phyloP scores from a whole-genome alignment of 2,797 vertebrate genomes.

The Hoplostethus mediterraneus region DNA sequence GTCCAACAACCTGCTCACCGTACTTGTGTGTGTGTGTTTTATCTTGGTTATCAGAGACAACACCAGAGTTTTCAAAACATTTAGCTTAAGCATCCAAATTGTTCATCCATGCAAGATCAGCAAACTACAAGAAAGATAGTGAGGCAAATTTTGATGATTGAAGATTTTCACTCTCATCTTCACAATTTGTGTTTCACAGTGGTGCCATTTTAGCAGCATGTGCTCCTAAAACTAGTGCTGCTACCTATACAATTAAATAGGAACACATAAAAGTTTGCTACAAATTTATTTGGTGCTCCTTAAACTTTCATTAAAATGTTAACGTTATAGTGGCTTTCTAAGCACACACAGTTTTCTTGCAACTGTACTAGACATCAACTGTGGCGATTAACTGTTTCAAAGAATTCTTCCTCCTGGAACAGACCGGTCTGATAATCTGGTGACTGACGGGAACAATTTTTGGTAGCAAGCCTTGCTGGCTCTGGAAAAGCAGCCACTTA shows the following conservation, averaged over 20 bases:
- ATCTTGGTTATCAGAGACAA: background rate
- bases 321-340: conserved; percentile 6
- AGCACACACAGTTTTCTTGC: conserved; percentile 2
- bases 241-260: background rate
- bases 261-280: conserved; percentile 4
- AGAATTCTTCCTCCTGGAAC: conserved; percentile 59
- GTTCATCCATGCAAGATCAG: conserved; percentile 19
- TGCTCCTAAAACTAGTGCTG: background rate
- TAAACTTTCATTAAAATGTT: background rate
- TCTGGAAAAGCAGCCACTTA: conserved; percentile 15
- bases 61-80: conserved; percentile 11
- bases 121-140: background rate
- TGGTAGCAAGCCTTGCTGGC: conserved; percentile 42
- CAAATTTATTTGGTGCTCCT: background rate
- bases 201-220: background rate
- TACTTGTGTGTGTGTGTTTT: conserved; percentile 9
- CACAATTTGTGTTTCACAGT: background rate
- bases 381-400: conserved; percentile 63
- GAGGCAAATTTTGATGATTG: background rate
- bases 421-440: conserved; percentile 36
- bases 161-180: background rate
- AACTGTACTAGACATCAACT: conserved; percentile 30
- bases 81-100: background rate
- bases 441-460: conserved; percentile 53
- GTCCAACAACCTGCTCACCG: conserved; percentile 29